Evolutionary conservation across 2,113 vertebrate genomes (phyloP).

Genomic region (Pelodiscus sinensis): DNA sequence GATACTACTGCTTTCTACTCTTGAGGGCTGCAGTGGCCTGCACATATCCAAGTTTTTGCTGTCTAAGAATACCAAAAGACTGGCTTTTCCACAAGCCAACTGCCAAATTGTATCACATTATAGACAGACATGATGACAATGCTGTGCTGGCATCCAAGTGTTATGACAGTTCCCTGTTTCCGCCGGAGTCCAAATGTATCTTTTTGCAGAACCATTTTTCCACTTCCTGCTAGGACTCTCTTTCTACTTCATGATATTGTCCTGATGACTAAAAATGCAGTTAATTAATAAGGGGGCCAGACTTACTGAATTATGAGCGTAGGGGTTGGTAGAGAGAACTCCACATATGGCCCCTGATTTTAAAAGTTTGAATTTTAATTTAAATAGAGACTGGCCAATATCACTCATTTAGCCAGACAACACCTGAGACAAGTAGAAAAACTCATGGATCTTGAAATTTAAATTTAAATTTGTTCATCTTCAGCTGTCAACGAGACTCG

Average conservation of each 20-base stretch:
- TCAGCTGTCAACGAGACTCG: constrained; percentile 32
- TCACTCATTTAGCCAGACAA: neutral
- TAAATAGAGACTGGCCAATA: neutral
- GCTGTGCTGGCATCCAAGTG: neutral
- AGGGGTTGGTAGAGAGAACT: neutral
- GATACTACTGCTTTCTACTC: neutral
- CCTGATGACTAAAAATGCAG: neutral
- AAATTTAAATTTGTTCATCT: neutral
- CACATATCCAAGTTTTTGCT: neutral
- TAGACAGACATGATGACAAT: neutral
- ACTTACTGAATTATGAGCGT: neutral
- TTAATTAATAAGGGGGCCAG: neutral
- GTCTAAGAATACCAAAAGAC: neutral
- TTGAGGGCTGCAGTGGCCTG: neutral
- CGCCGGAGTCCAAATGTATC: neutral
- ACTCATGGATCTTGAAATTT: neutral
- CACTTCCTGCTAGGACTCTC: neutral
- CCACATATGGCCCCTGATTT: neutral
- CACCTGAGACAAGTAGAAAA: neutral
- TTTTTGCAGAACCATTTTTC: neutral
- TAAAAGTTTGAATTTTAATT: neutral
- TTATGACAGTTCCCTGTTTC: neutral
- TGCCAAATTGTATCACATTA: neutral
- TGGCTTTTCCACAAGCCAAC: neutral
- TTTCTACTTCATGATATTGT: neutral